These are phyloP conservation scores for Scrobipalpa costella DNA, from an alignment of 2,888 invertebrate genomes.

Conservation along the genomic window DNA sequence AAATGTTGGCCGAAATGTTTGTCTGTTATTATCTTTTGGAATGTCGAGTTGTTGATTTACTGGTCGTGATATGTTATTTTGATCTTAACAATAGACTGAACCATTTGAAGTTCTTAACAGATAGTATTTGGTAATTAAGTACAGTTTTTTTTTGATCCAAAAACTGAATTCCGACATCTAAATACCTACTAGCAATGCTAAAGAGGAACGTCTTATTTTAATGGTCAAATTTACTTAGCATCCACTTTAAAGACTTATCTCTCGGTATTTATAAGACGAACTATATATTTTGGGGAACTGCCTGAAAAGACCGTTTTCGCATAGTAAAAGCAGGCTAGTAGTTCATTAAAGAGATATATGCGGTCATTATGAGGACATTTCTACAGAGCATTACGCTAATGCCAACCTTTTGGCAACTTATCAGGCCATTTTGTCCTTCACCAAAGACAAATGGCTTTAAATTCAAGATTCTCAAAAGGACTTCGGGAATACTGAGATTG, in stretches of 20 bases:
- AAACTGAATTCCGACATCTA: no score
- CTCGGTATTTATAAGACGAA: conserved; percentile 54
- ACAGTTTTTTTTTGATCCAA: no score
- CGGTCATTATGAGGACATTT: conserved; percentile 69
- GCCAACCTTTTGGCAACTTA: conserved; percentile 49
- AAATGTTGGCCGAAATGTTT: conserved; percentile 41
- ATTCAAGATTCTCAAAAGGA: conserved; percentile 26
- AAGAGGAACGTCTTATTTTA: conserved; percentile 40
- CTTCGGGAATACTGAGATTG: conserved; percentile 1
- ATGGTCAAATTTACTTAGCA: conserved; percentile 58
- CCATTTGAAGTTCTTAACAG: not conserved
- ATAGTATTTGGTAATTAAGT: not conserved
- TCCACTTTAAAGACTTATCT: conserved; percentile 49
- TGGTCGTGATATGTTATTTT: not conserved
- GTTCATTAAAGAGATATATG: conserved; percentile 78
- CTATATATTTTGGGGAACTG: conserved; percentile 58
- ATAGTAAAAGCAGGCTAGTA: conserved; percentile 61
- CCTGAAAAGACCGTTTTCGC: conserved; percentile 58
- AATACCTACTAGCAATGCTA: no score
- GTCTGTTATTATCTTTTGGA: conserved; percentile 41
- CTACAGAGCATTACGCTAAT: conserved; percentile 58
- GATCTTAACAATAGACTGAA: not conserved
- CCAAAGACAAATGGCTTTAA: conserved; percentile 30
- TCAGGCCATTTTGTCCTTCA: conserved; percentile 45
- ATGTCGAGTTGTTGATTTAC: conserved; percentile 33